These are phyloP conservation scores for Bostrychus sinensis DNA, from an alignment of 2,113 vertebrate genomes.

Conservation along the genomic window DNA sequence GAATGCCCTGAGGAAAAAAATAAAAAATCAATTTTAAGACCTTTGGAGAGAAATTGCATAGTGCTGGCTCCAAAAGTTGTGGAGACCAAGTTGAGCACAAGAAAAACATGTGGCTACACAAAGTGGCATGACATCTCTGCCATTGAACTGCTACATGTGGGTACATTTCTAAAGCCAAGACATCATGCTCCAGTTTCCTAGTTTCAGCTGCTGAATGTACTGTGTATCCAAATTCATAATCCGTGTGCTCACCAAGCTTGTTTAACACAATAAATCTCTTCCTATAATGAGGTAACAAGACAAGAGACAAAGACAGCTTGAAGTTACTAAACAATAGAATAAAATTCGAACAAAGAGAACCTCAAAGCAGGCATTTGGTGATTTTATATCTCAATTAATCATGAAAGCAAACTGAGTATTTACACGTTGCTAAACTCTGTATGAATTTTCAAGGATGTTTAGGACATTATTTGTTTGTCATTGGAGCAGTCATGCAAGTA, in stretches of 20 bases:
- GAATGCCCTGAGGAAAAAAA: too few species aligned
- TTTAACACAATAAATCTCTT: conserved; percentile 27
- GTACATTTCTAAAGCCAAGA: too few species aligned
- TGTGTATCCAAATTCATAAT: too few species aligned
- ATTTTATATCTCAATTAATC: conserved; percentile 25
- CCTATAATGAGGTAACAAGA: conserved; percentile 29
- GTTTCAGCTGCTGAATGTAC: too few species aligned
- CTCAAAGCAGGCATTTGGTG: not conserved
- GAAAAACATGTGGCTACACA: too few species aligned
- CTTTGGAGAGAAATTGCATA: too few species aligned
- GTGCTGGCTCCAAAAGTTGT: too few species aligned
- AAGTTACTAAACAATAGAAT: not conserved
- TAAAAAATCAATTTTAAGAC: too few species aligned
- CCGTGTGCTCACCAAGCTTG: conserved; percentile 13
- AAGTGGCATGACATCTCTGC: too few species aligned
- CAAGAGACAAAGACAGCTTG: conserved; percentile 13
- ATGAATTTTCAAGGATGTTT: conserved; percentile 15
- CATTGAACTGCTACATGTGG: too few species aligned
- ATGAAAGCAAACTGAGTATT: conserved; percentile 16
- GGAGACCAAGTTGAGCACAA: too few species aligned
- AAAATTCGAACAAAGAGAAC: conserved; percentile 4
- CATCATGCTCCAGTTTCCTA: too few species aligned
- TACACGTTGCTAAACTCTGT: conserved; percentile 8
- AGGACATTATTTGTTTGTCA: conserved; percentile 26
- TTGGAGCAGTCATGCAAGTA: conserved; percentile 18